phyloP scores from a whole-genome alignment of 2,888 invertebrate genomes.

The Ditula angustiorana region DNA sequence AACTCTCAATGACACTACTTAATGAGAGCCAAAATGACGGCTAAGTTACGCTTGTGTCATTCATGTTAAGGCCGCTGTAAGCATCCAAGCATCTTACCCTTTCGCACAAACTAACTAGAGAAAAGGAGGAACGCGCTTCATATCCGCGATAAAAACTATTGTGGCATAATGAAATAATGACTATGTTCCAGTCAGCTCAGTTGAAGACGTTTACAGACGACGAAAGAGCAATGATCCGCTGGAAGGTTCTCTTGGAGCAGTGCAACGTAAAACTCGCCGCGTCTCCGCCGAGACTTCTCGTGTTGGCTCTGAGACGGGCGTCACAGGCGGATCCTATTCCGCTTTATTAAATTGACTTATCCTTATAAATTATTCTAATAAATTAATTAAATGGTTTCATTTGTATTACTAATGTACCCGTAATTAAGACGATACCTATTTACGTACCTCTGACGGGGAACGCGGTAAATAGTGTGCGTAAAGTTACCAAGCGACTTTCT shows the following conservation, averaged over 20 bases:
- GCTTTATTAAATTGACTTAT: slow-evolving; percentile 56
- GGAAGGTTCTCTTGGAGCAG: slow-evolving; percentile 87
- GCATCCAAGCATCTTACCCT: no score
- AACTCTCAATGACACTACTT: no score
- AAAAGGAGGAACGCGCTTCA: no score
- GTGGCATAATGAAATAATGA: background rate
- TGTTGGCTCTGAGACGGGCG: slow-evolving; percentile 66
- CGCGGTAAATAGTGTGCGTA: background rate
- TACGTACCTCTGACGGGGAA: background rate
- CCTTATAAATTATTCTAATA: background rate
- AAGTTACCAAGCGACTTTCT: slow-evolving; percentile 22
- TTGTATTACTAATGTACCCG: background rate
- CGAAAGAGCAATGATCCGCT: slow-evolving; percentile 85
- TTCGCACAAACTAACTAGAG: no score
- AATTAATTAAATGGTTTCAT: background rate
- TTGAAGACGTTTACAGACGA: slow-evolving; percentile 81
- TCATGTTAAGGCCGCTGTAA: no score
- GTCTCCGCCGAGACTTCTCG: slow-evolving; percentile 66
- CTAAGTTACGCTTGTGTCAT: no score
- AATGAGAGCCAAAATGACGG: no score
- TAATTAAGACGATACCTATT: no score
- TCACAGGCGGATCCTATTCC: slow-evolving; percentile 76
- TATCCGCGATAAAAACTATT: background rate
- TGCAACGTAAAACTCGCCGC: slow-evolving; percentile 84
- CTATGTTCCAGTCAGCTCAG: slow-evolving; percentile 71